Evolutionary conservation across 2,888 invertebrate species (phyloP), one percentile per base, ranked within the genome.

Genomic region (Eustalomyia histrio): DNA sequence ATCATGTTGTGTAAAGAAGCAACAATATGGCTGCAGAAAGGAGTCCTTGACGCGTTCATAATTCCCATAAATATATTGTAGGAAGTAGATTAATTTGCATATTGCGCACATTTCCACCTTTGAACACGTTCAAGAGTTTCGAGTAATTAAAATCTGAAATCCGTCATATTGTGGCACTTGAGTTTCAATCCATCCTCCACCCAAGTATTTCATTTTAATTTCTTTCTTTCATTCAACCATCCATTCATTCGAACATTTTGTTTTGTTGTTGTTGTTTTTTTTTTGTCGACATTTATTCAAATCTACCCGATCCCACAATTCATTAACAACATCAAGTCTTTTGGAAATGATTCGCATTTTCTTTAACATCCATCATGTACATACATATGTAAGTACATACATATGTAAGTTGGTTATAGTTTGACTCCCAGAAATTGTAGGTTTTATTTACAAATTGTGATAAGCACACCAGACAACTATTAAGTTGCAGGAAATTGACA

Each of bases 31-130:
- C 78, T 78, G 65, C 67, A 67, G 74, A 81, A 75, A 74, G 58
- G 75, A 82, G 83, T 83, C 82, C 88, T 88, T 87, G 87, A 87
- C 88, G 88, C 87, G 87, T 86, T 87, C 87, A 86, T 87, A 88
- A 87, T 87, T 87, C 87, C 69, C 87, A 86, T 83, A 86, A 87
- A 88, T 67, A 71, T 78, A 81, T 73, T 68, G 78, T 85, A 88
- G 87, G 87, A 87, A 88, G 87, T 86, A 86, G 88, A 88, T 88
- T 88, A 88, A 87, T 87, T 88, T 88, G 87, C 79, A 78, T 75
- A 82, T 80, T 82, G 83, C 86, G 87, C 87, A 82, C 76, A 79
- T 76, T 79, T 81, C 81, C 76, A 83, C 81, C 81, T 79, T 82
- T 82, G 83, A 81, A 82, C 79, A 81, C 76, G 81, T 81, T 81